Evolutionary conservation across 2,888 invertebrate species (phyloP), one percentile per base, ranked within the genome.

Genomic region (Tanytarsus gracilentus): DNA sequence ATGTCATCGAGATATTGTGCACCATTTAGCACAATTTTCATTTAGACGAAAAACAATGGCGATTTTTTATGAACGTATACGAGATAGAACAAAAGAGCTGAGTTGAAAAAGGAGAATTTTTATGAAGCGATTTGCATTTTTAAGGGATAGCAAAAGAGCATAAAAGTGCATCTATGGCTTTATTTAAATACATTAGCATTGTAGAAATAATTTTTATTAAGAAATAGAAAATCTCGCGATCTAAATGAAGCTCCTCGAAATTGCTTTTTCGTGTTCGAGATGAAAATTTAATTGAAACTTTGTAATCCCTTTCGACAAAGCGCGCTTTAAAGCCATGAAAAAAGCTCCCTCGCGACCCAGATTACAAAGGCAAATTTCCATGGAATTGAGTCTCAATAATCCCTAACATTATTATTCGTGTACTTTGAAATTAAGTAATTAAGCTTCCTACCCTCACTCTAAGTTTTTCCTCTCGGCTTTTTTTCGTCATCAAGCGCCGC

Each of bases 391-490:
- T 29, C 51, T 27, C 27, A 14, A 51, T 51, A 51, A 51, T 51
- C 51, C 51, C 18, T 16, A 18, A 14, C 29, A 18, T 51, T 29
- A 51, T 51, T 51, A 51, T 26, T 29, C 51, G 29, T 51, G 51
- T 51, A 51, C 51, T 29, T 40, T 51, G 27, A 51, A 51, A 51
- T 51, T 26, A 51, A 51, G 51, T 29, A 51, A 51, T 51, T 51
- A 51, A 51, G 51, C 51, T 26, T 16, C 51, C 29, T 51, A 16
- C 29, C 16, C 39, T 39, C n/a, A 5, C n/a, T 11, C 9, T 11
- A 4, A 4, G n/a, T 39, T 8, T 4, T 16, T 39, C 16, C 14
- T n/a, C 5, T 39, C 16, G 16, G 16, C 16, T 39, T 8, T 30
- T 30, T 9, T 9, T 30, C 30, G 30, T n/a, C n/a, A n/a, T n/a